Conservation (phyloP, 1,140 invertebrate species). For the Wasmannia auropunctata region DNA sequence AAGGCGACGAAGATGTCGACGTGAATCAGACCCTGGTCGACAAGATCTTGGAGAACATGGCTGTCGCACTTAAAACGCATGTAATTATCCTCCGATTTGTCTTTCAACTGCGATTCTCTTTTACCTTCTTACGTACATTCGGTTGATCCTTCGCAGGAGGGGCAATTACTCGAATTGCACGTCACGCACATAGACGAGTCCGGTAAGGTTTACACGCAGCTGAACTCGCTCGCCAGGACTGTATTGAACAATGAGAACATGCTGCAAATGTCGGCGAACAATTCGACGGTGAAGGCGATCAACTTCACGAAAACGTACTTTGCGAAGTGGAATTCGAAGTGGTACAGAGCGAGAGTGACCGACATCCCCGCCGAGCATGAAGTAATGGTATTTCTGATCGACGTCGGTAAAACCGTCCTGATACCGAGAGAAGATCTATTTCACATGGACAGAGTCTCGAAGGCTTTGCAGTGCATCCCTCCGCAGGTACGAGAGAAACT, state of each 20-base stretch:
- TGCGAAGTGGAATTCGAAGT: conserved; percentile 74
- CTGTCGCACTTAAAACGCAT: conserved; percentile 35
- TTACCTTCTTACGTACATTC: not conserved
- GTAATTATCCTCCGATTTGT: conserved; percentile 27
- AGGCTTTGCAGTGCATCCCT: conserved; percentile 79
- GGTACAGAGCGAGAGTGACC: conserved; percentile 78
- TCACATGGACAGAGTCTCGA: conserved; percentile 78
- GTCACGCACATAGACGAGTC: conserved; percentile 81
- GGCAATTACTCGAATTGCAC: conserved; percentile 80
- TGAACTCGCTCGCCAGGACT: conserved; percentile 79
- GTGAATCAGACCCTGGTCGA: conserved; percentile 76
- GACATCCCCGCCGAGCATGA: conserved; percentile 69
- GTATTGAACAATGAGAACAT: conserved; percentile 75
- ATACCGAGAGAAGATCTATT: conserved; percentile 76
- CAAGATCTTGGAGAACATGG: conserved; percentile 67
- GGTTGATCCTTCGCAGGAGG: conserved; percentile 68
- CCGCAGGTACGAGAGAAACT: conserved; percentile 72
- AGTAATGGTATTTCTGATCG: conserved; percentile 82
- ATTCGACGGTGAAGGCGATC: conserved; percentile 53
- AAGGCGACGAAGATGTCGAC: conserved; percentile 71
- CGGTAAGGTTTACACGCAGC: conserved; percentile 84
- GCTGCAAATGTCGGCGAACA: conserved; percentile 66
- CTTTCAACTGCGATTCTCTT: not conserved
- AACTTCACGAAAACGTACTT: conserved; percentile 80
- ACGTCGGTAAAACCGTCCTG: conserved; percentile 82